These are phyloP conservation scores for Zeugodacus cucurbitae DNA, from an alignment of 1,140 invertebrate species.

Conservation along the genomic window DNA sequence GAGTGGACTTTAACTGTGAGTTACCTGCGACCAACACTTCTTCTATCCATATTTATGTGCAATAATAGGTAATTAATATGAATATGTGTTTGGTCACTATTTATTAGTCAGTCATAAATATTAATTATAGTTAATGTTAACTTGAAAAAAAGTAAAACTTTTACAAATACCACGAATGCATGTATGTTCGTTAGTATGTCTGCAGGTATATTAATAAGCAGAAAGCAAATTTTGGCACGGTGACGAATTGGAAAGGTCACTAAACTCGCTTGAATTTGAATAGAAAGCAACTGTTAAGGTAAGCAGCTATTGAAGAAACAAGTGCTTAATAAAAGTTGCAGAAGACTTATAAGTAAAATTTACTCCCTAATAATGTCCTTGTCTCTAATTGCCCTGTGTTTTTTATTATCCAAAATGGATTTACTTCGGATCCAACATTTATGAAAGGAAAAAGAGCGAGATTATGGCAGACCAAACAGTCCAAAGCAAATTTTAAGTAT, in stretches of 20 bases:
- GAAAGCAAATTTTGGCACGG: not conserved
- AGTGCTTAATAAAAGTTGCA: not conserved
- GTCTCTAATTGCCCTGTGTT: too few relatives aligned
- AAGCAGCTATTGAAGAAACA: not conserved
- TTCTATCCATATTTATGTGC: not conserved
- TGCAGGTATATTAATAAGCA: not conserved
- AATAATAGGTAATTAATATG: slow-evolving; percentile 22
- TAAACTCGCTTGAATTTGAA: not conserved
- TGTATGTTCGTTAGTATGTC: not conserved
- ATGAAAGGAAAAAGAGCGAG: too few relatives aligned
- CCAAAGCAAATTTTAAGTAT: too few relatives aligned
- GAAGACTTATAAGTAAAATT: too few relatives aligned
- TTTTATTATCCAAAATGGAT: too few relatives aligned
- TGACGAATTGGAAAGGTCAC: slow-evolving; percentile 7
- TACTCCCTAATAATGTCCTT: too few relatives aligned
- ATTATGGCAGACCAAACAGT: too few relatives aligned
- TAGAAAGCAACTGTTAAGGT: not conserved
- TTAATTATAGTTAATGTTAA: not conserved
- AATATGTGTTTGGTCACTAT: not conserved
- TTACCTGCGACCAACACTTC: not conserved
- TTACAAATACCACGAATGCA: not conserved
- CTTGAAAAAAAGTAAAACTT: not conserved
- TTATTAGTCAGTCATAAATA: slow-evolving; percentile 23
- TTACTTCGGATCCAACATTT: too few relatives aligned
- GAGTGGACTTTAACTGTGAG: not conserved